Conservation (phyloP, 2,888 invertebrate genomes). For the Ommatoiulus sabulosus region DNA sequence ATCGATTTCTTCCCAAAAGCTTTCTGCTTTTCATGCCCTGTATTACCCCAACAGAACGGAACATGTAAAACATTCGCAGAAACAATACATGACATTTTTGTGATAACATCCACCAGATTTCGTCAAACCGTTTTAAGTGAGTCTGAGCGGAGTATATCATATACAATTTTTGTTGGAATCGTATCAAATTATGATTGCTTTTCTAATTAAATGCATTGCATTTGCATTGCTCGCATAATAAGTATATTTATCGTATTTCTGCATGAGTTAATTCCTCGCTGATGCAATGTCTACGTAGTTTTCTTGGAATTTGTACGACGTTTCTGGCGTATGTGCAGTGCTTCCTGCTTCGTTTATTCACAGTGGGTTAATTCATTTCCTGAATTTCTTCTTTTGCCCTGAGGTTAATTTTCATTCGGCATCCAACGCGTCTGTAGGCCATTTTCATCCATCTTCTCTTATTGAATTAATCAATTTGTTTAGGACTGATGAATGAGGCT, state of each 20-base stretch:
- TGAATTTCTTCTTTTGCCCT: slow-evolving; percentile 1
- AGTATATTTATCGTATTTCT: background rate
- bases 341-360: background rate
- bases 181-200: background rate
- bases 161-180: background rate
- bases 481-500: slow-evolving; percentile 26
- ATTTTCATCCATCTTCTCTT: slow-evolving; percentile 40
- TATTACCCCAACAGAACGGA: background rate
- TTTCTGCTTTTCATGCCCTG: too few relatives aligned
- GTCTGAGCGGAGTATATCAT: background rate
- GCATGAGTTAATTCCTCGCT: background rate
- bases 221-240: background rate
- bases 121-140: background rate
- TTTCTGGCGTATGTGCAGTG: background rate
- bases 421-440: background rate
- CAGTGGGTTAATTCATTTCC: slow-evolving; percentile 23
- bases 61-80: background rate
- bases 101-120: background rate
- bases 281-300: background rate
- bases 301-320: background rate
- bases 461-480: slow-evolving; percentile 40
- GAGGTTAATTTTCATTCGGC: slow-evolving; percentile 31
- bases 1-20: too few relatives aligned
- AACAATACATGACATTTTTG: background rate
- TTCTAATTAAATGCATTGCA: slow-evolving; percentile 26